Evolutionary conservation across 2,113 vertebrate genomes (phyloP).

Genomic region (Centrocercus urophasianus): DNA sequence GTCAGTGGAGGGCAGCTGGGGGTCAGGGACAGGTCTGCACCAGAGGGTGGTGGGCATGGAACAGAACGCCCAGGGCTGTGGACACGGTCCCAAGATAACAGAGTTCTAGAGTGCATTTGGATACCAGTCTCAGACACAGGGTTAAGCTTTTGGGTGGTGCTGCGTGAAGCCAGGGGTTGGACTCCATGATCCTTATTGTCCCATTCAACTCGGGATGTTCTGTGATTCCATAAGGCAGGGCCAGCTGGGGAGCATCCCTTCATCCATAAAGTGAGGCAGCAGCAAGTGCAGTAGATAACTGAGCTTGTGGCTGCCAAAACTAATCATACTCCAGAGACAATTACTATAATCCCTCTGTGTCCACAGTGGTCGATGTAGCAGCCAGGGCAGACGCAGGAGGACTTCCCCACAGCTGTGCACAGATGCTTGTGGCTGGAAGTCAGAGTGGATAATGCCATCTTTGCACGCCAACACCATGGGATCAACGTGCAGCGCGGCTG

Average conservation of each 20-base stretch:
- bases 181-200: background rate
- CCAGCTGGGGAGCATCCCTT: background rate
- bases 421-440: background rate
- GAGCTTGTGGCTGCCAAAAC: background rate
- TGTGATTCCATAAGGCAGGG: background rate
- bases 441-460: background rate
- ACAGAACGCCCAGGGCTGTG: too few relatives aligned
- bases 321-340: background rate
- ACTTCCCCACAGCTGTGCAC: rapidly evolving
- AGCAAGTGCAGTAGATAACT: background rate
- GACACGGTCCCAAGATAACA: too few relatives aligned
- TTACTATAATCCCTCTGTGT: background rate
- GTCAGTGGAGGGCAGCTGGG: too few relatives aligned
- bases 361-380: background rate
- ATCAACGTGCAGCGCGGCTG: background rate
- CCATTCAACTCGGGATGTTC: background rate
- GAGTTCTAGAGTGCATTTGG: too few relatives aligned
- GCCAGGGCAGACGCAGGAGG: rapidly evolving
- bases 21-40: too few relatives aligned
- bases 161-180: background rate
- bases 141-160: too few relatives aligned
- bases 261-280: background rate
- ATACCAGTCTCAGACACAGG: too few relatives aligned
- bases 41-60: too few relatives aligned
- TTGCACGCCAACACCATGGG: rapidly evolving